Percentiles rank a stretch among this genome's conserved stretches.
These are phyloP conservation scores for Drosophila melanogaster DNA, from an alignment of 1,140 invertebrate genomes.

Conservation along the genomic window Release_6_plus_ISO1_MT NT_033777.3:17823501-17824000, in stretches of 20 bases:
- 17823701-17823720: not conserved
- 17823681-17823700: not conserved
- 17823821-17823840: constrained; percentile 33
- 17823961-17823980: constrained; percentile 72
- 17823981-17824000: constrained; percentile 34
- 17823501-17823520: not conserved
- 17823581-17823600: constrained; percentile 79
- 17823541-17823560: constrained; percentile 27
- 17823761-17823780: constrained; percentile 35
- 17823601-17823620: constrained; percentile 69
- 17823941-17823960: not conserved
- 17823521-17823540: constrained; percentile 2
- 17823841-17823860: constrained; percentile 51
- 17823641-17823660: constrained; percentile 30
- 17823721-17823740: not conserved
- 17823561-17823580: constrained; percentile 65
- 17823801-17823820: constrained; percentile 26
- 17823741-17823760: constrained; percentile 7
- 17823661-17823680: not conserved
- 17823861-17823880: constrained; percentile 42
- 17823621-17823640: constrained; percentile 19
- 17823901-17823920: constrained; percentile 24
- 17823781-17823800: constrained; percentile 2
- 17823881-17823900: constrained; percentile 50
- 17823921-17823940: not conserved